These are phyloP conservation scores for Eupithecia insigniata DNA, from an alignment of 2,888 invertebrate genomes.

Conservation along the genomic window DNA sequence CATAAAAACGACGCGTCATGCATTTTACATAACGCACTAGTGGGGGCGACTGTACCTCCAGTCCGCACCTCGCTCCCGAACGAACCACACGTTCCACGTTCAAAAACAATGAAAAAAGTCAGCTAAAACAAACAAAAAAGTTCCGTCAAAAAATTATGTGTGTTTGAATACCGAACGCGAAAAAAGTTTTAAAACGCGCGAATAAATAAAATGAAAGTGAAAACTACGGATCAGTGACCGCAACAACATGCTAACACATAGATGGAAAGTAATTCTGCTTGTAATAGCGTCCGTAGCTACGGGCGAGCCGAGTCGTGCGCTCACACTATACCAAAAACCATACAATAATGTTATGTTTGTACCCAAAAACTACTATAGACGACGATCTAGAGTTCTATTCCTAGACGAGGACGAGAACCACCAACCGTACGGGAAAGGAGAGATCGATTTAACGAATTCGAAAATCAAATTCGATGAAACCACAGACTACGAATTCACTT, in stretches of 20 bases:
- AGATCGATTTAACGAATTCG: slow-evolving; percentile 74
- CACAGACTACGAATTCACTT: slow-evolving; percentile 76
- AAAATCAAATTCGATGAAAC: slow-evolving; percentile 81
- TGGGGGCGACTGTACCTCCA: slow-evolving; percentile 40
- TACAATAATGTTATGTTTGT: slow-evolving; percentile 73
- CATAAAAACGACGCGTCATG: slow-evolving; percentile 57
- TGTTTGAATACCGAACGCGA: slow-evolving; percentile 47
- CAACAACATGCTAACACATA: slow-evolving; percentile 76
- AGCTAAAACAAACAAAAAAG: slow-evolving; percentile 41
- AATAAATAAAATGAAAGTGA: slow-evolving; percentile 75
- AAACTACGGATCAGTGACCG: slow-evolving; percentile 75
- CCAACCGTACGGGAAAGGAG: slow-evolving; percentile 70
- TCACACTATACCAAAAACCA: slow-evolving; percentile 68
- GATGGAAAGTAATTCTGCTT: slow-evolving; percentile 80
- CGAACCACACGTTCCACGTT: slow-evolving; percentile 47
- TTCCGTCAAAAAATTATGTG: slow-evolving; percentile 53
- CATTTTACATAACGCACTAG: slow-evolving; percentile 59
- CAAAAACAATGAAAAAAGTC: slow-evolving; percentile 54
- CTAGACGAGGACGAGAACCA: slow-evolving; percentile 72
- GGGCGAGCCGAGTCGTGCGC: slow-evolving; percentile 74
- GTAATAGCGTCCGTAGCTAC: slow-evolving; percentile 67
- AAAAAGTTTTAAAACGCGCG: slow-evolving; percentile 36
- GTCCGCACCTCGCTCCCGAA: slow-evolving; percentile 48
- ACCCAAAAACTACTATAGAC: slow-evolving; percentile 64
- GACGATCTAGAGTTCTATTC: slow-evolving; percentile 64